Percentiles rank a stretch among this genome's conserved stretches.
phyloP scores from a whole-genome alignment of 1,140 invertebrate species.

The Apolygus lucorum region DNA sequence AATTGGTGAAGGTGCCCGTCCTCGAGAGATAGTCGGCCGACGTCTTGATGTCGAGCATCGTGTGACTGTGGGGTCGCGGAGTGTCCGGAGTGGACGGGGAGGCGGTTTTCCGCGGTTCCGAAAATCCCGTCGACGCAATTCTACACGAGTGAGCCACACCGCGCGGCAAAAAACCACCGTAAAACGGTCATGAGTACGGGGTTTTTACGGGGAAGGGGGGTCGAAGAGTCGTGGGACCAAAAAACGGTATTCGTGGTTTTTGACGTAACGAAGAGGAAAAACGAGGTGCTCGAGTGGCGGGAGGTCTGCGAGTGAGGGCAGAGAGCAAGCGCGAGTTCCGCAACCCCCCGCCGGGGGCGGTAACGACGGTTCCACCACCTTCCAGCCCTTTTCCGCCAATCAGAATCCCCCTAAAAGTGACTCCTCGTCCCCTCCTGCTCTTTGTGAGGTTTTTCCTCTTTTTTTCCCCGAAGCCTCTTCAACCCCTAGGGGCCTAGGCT shows the following conservation, averaged over 20 bases:
- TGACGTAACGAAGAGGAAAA: neutral
- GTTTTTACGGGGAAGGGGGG: too few species aligned
- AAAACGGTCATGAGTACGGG: neutral
- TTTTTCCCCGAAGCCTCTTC: too few species aligned
- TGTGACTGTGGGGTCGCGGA: conserved; percentile 24
- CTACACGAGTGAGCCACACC: neutral
- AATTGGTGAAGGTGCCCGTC: conserved; percentile 50
- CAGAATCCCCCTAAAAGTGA: neutral
- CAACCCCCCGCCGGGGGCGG: conserved; percentile 11
- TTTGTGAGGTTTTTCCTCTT: too few species aligned
- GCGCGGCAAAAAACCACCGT: neutral
- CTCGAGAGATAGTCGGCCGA: conserved; percentile 50
- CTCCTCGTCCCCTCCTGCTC: neutral
- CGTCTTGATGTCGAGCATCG: conserved; percentile 54
- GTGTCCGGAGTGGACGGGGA: neutral
- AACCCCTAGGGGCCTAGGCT: too few species aligned
- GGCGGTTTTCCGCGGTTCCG: conserved; percentile 7
- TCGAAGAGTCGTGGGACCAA: too few species aligned
- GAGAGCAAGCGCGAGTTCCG: conserved; percentile 1
- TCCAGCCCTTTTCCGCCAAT: neutral
- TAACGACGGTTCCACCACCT: neutral
- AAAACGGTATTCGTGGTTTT: too few species aligned
- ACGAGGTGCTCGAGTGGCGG: neutral
- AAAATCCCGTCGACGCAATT: neutral
- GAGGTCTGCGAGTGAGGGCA: neutral